These are phyloP conservation scores for Lasioglossum leucozonium DNA, from an alignment of 2,888 invertebrate genomes.

Conservation along the genomic window DNA sequence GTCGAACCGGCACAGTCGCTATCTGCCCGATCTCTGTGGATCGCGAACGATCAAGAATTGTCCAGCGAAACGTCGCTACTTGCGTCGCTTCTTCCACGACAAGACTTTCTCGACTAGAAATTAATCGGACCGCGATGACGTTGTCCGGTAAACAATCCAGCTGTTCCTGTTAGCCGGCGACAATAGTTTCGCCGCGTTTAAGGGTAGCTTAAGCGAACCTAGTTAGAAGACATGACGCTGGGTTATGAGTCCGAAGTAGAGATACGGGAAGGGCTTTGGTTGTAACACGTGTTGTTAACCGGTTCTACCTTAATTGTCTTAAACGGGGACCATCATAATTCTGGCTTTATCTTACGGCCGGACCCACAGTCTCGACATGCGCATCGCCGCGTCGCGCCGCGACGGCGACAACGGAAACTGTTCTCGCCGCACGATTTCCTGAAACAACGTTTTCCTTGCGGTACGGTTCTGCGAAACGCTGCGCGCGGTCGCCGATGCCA, in stretches of 20 bases:
- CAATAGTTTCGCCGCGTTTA: conserved; percentile 65
- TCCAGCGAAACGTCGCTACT: conserved; percentile 7
- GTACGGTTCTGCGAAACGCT: background rate
- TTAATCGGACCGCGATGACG: conserved; percentile 33
- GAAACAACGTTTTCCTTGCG: conserved; percentile 15
- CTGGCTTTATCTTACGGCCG: conserved; percentile 71
- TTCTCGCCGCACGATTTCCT: conserved; percentile 30
- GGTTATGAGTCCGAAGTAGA: conserved; percentile 75
- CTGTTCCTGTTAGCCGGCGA: conserved; percentile 19
- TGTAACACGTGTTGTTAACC: conserved; percentile 80
- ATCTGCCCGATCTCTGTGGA: conserved; percentile 75
- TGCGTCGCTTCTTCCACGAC: conserved; percentile 19
- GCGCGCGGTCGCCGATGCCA: background rate
- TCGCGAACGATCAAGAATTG: conserved; percentile 70
- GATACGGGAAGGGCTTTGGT: conserved; percentile 72
- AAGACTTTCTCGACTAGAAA: conserved; percentile 61
- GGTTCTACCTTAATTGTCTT: conserved; percentile 80
- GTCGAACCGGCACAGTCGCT: conserved; percentile 78
- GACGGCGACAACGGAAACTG: conserved; percentile 44
- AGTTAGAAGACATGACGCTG: conserved; percentile 77
- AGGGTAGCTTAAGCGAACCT: conserved; percentile 76
- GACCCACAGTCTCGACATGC: conserved; percentile 18
- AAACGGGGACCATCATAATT: conserved; percentile 77
- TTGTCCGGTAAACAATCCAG: conserved; percentile 39
- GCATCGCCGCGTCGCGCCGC: background rate